phyloP scores from a whole-genome alignment of 2,888 invertebrate genomes.

The Acanthosepion lycidas region DNA sequence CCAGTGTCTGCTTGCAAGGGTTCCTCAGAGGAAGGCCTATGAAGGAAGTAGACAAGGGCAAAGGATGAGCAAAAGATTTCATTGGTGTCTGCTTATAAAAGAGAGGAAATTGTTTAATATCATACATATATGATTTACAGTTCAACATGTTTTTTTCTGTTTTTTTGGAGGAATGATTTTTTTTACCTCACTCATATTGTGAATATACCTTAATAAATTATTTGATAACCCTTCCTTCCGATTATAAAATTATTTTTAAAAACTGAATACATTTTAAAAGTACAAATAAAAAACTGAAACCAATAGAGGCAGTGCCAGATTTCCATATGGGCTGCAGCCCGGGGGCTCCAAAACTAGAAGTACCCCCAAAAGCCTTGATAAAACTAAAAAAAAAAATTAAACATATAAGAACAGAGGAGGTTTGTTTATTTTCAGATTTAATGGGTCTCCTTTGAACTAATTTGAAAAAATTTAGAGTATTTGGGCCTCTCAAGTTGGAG shows the following conservation, averaged over 20 bases:
- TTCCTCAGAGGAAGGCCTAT: constrained; percentile 40
- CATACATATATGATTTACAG: background rate
- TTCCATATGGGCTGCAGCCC: no score
- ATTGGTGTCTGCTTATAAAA: background rate
- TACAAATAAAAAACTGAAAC: background rate
- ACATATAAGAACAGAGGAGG: no score
- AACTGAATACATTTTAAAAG: background rate
- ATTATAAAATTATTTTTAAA: background rate
- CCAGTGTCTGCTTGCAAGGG: constrained; percentile 34
- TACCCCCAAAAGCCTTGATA: no score
- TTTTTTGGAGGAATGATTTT: background rate
- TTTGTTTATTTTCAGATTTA: no score
- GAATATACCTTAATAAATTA: background rate
- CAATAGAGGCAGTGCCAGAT: no score
- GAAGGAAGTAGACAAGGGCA: constrained; percentile 39
- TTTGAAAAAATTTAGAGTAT: no score
- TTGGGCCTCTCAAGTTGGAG: no score
- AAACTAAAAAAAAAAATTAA: no score
- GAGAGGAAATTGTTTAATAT: constrained; percentile 4
- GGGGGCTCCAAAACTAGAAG: no score
- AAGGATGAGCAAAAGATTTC: background rate
- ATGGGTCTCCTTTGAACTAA: no score
- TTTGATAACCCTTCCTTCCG: background rate
- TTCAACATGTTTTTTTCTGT: background rate
- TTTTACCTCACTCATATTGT: background rate